phyloP scores from a whole-genome alignment of 2,113 vertebrate species.

The Neomonachus schauinslandi region DNA sequence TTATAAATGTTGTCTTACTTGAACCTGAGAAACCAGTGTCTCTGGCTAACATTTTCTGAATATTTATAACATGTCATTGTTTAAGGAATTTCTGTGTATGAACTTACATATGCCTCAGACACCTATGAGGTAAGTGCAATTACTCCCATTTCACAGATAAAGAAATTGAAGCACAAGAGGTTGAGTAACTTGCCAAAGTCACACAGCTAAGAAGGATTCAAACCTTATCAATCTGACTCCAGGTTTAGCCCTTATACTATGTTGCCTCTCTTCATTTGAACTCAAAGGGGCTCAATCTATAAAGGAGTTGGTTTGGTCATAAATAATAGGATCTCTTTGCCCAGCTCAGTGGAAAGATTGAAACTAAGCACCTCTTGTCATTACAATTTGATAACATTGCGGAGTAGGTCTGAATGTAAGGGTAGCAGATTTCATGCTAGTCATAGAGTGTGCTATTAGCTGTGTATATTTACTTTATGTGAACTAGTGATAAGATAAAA shows the following conservation, averaged over 20 bases:
- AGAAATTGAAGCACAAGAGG: not conserved
- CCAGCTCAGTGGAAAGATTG: not conserved
- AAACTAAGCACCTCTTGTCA: not conserved
- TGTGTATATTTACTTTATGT: slow-evolving; percentile 1
- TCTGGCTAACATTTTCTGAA: not conserved
- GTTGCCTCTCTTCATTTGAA: not conserved
- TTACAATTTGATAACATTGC: not conserved
- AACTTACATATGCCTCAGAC: not conserved
- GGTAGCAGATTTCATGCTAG: not conserved
- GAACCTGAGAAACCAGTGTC: not conserved
- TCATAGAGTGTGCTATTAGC: not conserved
- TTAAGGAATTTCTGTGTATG: not conserved
- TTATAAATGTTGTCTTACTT: slow-evolving; percentile 11
- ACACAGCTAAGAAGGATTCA: not conserved
- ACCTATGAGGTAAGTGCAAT: not conserved
- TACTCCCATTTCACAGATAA: not conserved
- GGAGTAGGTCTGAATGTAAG: not conserved
- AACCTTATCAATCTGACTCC: not conserved
- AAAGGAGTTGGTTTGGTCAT: not conserved
- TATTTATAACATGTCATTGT: not conserved
- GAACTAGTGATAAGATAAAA: not conserved
- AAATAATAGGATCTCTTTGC: not conserved
- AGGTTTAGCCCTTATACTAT: not conserved
- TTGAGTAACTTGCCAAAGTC: not conserved
- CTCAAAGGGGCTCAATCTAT: not conserved